A percentile compares a stretch with the other conserved stretches of the same genome.
Evolutionary conservation across 2,113 vertebrate species (phyloP).

Genomic region (Tragelaphus imberbis): DNA sequence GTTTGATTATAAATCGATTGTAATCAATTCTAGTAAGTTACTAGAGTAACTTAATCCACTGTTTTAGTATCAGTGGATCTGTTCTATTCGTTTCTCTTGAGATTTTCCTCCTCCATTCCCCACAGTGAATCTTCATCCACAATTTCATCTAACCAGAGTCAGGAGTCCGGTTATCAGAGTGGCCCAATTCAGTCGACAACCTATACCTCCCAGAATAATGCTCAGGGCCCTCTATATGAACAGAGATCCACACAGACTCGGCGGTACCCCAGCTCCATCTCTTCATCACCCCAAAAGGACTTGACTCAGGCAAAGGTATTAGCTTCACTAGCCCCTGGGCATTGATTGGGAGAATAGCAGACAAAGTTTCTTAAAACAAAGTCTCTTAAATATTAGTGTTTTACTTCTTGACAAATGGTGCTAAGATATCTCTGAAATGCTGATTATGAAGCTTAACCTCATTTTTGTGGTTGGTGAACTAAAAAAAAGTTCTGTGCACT

Average conservation of each 20-base stretch:
- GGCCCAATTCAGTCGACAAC: slow-evolving; percentile 83
- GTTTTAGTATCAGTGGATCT: not conserved
- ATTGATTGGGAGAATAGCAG: not conserved
- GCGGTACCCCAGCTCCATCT: slow-evolving; percentile 87
- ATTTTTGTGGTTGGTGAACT: slow-evolving; percentile 38
- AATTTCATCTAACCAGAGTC: slow-evolving; percentile 90
- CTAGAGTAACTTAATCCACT: not conserved
- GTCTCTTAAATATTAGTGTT: not conserved
- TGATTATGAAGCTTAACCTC: not conserved
- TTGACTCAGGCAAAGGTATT: slow-evolving; percentile 92
- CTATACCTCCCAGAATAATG: slow-evolving; percentile 85
- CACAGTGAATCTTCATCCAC: slow-evolving; percentile 89
- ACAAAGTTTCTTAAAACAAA: not conserved
- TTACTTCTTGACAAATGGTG: slow-evolving; percentile 23
- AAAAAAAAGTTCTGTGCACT: not conserved
- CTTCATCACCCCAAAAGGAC: slow-evolving; percentile 93
- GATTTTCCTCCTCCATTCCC: slow-evolving; percentile 11
- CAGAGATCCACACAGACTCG: slow-evolving; percentile 92
- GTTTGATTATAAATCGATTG: not conserved
- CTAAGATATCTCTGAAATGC: not conserved
- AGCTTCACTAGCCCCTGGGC: not conserved
- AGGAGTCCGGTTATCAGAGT: slow-evolving; percentile 86
- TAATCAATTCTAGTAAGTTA: not conserved
- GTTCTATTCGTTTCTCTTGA: not conserved
- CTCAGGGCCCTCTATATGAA: slow-evolving; percentile 92